These are phyloP conservation scores for Dexiosoma caninum DNA, from an alignment of 2,888 invertebrate species.

Conservation along the genomic window DNA sequence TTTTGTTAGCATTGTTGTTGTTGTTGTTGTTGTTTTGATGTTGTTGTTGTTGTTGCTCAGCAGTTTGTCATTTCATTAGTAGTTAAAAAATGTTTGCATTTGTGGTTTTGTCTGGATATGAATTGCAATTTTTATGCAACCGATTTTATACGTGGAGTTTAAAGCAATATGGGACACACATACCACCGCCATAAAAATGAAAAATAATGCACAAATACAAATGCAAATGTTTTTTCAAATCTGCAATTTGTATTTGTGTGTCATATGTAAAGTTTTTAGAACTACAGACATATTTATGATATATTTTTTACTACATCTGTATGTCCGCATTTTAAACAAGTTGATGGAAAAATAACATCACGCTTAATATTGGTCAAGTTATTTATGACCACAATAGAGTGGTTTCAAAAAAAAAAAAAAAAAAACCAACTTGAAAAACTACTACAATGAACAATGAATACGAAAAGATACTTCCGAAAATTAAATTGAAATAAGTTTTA, in stretches of 20 bases:
- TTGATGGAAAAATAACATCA: slow-evolving; percentile 35
- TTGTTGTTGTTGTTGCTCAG: background rate
- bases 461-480: background rate
- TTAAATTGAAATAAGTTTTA: slow-evolving; percentile 6
- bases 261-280: too few relatives aligned
- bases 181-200: background rate
- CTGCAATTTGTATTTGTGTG: too few relatives aligned
- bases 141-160: background rate
- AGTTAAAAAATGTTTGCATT: slow-evolving; percentile 13
- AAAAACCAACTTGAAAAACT: background rate
- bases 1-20: background rate
- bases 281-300: too few relatives aligned
- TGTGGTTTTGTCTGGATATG: slow-evolving; percentile 43
- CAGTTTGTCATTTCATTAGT: slow-evolving; percentile 13
- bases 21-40: too few relatives aligned
- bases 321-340: background rate
- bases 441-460: background rate
- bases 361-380: slow-evolving; percentile 45
- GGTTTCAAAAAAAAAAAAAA: too few relatives aligned
- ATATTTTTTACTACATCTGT: too few relatives aligned
- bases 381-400: slow-evolving; percentile 49
- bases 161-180: background rate
- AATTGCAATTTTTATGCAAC: slow-evolving; percentile 20
- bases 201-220: background rate
- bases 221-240: background rate